Percentiles rank a stretch among this genome's conserved stretches.
Evolutionary conservation across 2,888 invertebrate genomes (phyloP).

Genomic region (Chrysopilus asiliformis): DNA sequence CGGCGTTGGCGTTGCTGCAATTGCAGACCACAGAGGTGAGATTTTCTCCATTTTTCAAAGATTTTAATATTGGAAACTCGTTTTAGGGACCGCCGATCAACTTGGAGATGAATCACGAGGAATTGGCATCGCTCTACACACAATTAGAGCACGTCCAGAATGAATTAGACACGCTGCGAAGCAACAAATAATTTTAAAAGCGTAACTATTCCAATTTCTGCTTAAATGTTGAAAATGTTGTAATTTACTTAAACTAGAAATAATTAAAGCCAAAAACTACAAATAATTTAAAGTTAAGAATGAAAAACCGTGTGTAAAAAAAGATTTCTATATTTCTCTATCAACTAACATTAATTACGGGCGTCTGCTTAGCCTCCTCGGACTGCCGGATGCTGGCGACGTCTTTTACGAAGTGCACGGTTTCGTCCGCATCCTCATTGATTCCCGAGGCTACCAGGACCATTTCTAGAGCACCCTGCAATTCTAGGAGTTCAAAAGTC

Average conservation of each 20-base stretch:
- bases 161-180: constrained; percentile 29
- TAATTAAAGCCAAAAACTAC: too few relatives aligned
- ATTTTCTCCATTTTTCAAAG: too few relatives aligned
- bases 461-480: constrained; percentile 58
- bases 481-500: constrained; percentile 46
- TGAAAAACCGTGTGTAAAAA: too few relatives aligned
- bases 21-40: constrained; percentile 32
- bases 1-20: constrained; percentile 39
- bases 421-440: constrained; percentile 26
- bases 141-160: constrained; percentile 41
- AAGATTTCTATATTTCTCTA: too few relatives aligned
- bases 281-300: too few relatives aligned
- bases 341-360: constrained; percentile 3
- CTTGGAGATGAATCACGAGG: constrained; percentile 40
- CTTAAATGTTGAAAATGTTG: too few relatives aligned
- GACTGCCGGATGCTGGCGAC: constrained; percentile 24
- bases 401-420: constrained; percentile 16
- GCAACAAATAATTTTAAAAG: not conserved
- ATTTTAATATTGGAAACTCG: too few relatives aligned
- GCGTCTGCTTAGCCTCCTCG: constrained; percentile 23
- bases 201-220: too few relatives aligned
- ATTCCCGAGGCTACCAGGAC: constrained; percentile 47
- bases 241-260: too few relatives aligned
- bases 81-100: constrained; percentile 34
- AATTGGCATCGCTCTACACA: constrained; percentile 39